A percentile compares a stretch with the other conserved stretches of the same genome.
These are phyloP conservation scores for Acanthosepion lycidas DNA, from an alignment of 2,888 invertebrate genomes.

Conservation along the genomic window DNA sequence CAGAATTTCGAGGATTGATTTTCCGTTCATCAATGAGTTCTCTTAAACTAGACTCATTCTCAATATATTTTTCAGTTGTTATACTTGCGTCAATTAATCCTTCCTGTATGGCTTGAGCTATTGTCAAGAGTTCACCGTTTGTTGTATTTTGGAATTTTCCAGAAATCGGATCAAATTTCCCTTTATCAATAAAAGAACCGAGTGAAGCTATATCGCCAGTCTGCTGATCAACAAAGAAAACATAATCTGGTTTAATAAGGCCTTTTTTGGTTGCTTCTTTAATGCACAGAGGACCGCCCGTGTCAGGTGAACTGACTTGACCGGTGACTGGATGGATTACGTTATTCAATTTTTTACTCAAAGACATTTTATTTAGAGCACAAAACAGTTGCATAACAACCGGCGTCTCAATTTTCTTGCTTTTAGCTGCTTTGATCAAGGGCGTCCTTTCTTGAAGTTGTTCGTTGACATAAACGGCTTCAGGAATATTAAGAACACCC, in stretches of 20 bases:
- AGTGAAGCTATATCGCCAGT: slow-evolving; percentile 67
- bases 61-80: slow-evolving; percentile 65
- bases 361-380: slow-evolving; percentile 73
- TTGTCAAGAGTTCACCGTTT: slow-evolving; percentile 79
- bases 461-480: slow-evolving; percentile 61
- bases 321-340: slow-evolving; percentile 75
- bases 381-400: slow-evolving; percentile 64
- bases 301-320: slow-evolving; percentile 72
- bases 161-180: slow-evolving; percentile 79
- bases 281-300: slow-evolving; percentile 78
- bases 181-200: slow-evolving; percentile 64
- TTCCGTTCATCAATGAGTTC: slow-evolving; percentile 68
- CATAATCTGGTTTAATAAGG: slow-evolving; percentile 64
- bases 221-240: slow-evolving; percentile 70
- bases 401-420: slow-evolving; percentile 62
- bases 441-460: slow-evolving; percentile 59
- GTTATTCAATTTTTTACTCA: slow-evolving; percentile 72
- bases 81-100: slow-evolving; percentile 77
- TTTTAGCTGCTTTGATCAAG: slow-evolving; percentile 66
- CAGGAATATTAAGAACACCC: slow-evolving; percentile 64
- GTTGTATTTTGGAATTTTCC: slow-evolving; percentile 80
- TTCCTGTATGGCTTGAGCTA: slow-evolving; percentile 86
- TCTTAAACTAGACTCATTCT: slow-evolving; percentile 64
- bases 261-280: slow-evolving; percentile 84
- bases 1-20: slow-evolving; percentile 65